Conservation (phyloP, 2,113 vertebrate genomes). For the Coptodon bakossiorum region DNA sequence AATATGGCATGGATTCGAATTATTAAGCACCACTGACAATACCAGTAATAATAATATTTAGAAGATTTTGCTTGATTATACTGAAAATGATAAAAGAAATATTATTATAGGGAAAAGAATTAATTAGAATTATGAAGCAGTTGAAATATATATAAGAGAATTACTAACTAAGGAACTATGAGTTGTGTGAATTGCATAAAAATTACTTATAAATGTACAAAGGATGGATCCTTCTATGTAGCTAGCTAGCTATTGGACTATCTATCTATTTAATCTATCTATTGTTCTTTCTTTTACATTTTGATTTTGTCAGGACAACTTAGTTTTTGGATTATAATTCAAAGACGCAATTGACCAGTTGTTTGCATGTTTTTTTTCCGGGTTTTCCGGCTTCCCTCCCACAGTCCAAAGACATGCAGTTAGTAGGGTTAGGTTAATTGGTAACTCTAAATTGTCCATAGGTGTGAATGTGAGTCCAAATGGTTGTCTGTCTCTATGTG, state of each 20-base stretch:
- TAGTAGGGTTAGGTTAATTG: background rate
- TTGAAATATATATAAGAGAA: background rate
- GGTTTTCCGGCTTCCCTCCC: background rate
- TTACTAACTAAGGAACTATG: background rate
- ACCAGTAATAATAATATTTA: background rate
- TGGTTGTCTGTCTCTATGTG: background rate
- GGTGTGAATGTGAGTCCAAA: background rate
- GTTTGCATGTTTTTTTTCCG: background rate
- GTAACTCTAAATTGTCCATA: background rate
- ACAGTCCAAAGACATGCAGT: background rate
- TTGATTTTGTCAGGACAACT: background rate
- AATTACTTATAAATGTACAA: background rate
- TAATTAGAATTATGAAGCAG: background rate
- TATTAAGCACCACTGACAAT: background rate
- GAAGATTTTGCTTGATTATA: background rate
- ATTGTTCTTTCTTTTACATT: background rate
- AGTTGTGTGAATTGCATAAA: background rate
- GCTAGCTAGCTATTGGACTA: background rate
- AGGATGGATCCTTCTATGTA: background rate
- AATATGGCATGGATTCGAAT: background rate
- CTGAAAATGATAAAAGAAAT: background rate
- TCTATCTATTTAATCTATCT: background rate
- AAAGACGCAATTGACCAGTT: background rate
- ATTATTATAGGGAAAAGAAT: background rate
- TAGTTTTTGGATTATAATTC: background rate